Conservation (phyloP, 23 tunicate species). For the Clavelina lepadiformis region DNA sequence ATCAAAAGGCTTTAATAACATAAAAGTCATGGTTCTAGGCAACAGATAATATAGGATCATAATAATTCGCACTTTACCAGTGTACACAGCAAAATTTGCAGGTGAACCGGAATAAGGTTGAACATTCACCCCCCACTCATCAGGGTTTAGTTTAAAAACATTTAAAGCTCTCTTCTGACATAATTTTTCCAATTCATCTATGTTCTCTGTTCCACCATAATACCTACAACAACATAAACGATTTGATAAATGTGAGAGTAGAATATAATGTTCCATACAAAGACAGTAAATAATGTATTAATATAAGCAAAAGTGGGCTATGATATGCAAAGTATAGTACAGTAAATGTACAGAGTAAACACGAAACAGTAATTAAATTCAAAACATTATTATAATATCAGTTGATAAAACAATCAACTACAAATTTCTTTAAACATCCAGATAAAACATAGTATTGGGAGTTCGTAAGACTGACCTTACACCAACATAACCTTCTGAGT, state of each 20-base stretch:
- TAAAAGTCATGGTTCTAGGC: background rate
- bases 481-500: constrained; percentile 99
- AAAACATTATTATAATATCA: too few relatives aligned
- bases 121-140: constrained; percentile 98
- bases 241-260: too few relatives aligned
- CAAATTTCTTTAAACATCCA: too few relatives aligned
- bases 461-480: constrained; percentile 39
- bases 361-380: too few relatives aligned
- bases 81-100: constrained; percentile 98
- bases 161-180: constrained; percentile 87
- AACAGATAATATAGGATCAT: constrained; percentile 1
- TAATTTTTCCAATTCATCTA: constrained; percentile 82
- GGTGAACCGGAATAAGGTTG: constrained; percentile 99
- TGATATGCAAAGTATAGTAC: too few relatives aligned
- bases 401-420: too few relatives aligned
- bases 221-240: constrained; percentile 55
- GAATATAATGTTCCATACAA: too few relatives aligned
- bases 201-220: constrained; percentile 96
- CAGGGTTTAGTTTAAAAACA: constrained; percentile 49
- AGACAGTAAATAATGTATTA: too few relatives aligned
- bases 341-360: too few relatives aligned
- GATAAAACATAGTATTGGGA: too few relatives aligned
- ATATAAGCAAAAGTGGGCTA: too few relatives aligned
- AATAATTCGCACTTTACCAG: constrained; percentile 42
- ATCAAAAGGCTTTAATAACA: background rate